Base-by-base conservation (phyloP, 2,888 invertebrate genomes). In the Neelides folsomi region DNA sequence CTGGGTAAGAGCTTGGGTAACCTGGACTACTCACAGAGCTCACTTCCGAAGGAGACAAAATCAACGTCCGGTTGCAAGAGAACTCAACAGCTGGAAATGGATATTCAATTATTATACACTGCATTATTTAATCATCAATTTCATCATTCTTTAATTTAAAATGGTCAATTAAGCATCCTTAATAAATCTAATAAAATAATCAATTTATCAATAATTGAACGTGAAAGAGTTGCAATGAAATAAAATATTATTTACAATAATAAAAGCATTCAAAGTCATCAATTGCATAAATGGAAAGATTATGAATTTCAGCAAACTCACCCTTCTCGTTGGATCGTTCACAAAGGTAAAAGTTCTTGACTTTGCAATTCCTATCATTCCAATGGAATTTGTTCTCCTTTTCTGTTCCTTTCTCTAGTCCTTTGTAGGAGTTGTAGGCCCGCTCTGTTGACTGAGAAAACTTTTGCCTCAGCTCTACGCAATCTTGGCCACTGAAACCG, bases 1-100 rank as follows among this genome's bases (percentile, higher is more conserved):
- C 81, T 0, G 82, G 82, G 72, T 88, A 88, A 15, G 78, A 77
- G 13, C 78, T 75, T 0, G 88, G 89, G 70, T 83, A 89, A 38
- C 81, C 82, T 2, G 89, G 89, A 67, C 85, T 86, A 47, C 81
- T 79, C 1, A 79, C 78, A 62, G 79, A 75, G 1, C 81, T 79
- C 36, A 64, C 67, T 19, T 79, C 78, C 56, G 79, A 77, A 65
- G 77, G 77, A 5, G 79, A 77, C 62, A 86, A 71, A 15, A 74
- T 67, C 7, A 85, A 74, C 1, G 82, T 79, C 66, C 79, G 76
- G 71, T 84, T 83, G 73, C 85, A 86, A 2, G 58, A 52, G 40
- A 58, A 53, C 41, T 61, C 61, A 53, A 54, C 51, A 43, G 57
- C 64, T 61, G 40, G 6, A 44, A 38, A 19, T 16, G 19, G 43